phyloP scores from a whole-genome alignment of 1,140 invertebrate species.

The Eumeta japonica region DNA sequence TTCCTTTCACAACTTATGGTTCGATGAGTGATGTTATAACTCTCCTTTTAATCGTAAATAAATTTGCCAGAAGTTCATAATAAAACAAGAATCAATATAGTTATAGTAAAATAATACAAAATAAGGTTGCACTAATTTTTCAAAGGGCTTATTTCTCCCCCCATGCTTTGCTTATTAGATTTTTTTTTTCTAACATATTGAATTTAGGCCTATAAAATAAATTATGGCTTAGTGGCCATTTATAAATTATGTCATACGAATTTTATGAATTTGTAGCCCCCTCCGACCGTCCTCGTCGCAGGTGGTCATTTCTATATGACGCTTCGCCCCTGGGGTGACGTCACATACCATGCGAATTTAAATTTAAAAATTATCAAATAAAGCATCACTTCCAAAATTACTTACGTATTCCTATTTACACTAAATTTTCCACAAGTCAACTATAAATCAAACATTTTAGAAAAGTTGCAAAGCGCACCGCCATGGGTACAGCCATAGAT shows the following conservation, averaged over 20 bases:
- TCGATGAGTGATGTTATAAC: too few relatives aligned
- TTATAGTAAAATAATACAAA: too few relatives aligned
- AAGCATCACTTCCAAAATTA: not conserved
- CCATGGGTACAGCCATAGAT: too few relatives aligned
- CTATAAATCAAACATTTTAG: not conserved
- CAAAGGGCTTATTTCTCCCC: too few relatives aligned
- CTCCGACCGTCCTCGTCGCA: not conserved
- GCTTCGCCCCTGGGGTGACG: not conserved
- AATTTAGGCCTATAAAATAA: not conserved
- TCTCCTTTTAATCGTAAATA: too few relatives aligned
- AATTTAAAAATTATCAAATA: not conserved
- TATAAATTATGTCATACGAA: not conserved
- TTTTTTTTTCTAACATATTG: not conserved
- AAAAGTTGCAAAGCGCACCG: too few relatives aligned
- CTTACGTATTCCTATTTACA: not conserved
- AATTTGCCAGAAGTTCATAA: too few relatives aligned
- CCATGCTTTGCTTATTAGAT: not conserved
- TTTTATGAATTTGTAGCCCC: not conserved
- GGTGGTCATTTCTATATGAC: not conserved
- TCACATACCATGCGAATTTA: not conserved
- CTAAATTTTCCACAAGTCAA: not conserved
- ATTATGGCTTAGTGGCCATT: not conserved
- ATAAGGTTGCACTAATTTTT: too few relatives aligned
- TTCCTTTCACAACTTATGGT: too few relatives aligned
- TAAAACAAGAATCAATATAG: too few relatives aligned